Base-by-base conservation (phyloP, 1,140 invertebrate species). In the Megalopta genalis region DNA sequence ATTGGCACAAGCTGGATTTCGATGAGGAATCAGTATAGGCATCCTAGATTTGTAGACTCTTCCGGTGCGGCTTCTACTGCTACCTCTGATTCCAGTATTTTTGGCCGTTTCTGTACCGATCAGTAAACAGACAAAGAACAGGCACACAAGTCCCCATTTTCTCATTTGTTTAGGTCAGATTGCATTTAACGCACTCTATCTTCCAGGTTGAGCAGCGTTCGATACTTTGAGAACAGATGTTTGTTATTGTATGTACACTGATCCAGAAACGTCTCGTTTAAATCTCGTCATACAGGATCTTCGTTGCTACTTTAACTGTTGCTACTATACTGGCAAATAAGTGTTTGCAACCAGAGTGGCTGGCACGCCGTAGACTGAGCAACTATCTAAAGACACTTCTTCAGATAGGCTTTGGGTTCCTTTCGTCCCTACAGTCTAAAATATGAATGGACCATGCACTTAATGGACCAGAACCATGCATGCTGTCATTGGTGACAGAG, bases 21-120 rank as follows among this genome's bases (percentile, higher is more conserved):
- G 92, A 88, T 95, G 94, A 75, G 95, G 94, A 74, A 95, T 95
- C n/a, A 95, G 90, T 57, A 95, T 94, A 0, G 95, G 95, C 89
- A 94, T 93, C 16, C 93, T 87, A 7, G 93, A 93, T 52, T 93
- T 93, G 83, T 91, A 94, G 21, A 94, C 76, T 77, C 93, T 87
- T 67, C 93, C 92, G 80, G 93, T 88, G 42, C 93, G 88, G 6
- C 90, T 87, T 82, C 92, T 86, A 21, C 84, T 82, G 0, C 89
- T 81, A 68, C 92, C 86, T 74, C 91, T 88, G 42, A 88, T 84
- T 66, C 91, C 90, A 54, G 93, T 91, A 70, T 91, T 92, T 85
- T 93, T 92, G n/a, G 91, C 91, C 39, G 90, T 90, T 9, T 92
- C 88, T 49, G 77, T 69, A 39, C 64, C 79, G 49, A 87, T 72